These are phyloP conservation scores for Cephonodes hylas DNA, from an alignment of 2,888 invertebrate genomes.

Conservation along the genomic window DNA sequence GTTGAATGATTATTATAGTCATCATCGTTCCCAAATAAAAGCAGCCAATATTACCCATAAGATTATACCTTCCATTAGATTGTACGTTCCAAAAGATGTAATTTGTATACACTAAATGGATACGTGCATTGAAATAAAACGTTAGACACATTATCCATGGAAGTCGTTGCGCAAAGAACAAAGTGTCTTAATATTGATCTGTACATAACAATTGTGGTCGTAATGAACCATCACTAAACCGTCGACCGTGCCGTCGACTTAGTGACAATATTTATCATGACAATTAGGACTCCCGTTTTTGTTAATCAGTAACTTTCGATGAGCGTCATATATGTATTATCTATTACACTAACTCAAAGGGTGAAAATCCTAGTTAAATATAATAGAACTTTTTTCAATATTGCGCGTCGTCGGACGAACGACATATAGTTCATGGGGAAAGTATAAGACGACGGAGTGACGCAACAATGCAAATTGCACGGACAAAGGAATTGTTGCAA, in stretches of 20 bases:
- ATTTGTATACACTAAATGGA: slow-evolving; percentile 2
- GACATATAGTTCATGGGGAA: slow-evolving; percentile 69
- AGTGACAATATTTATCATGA: slow-evolving; percentile 27
- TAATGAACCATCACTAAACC: slow-evolving; percentile 7
- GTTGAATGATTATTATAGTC: background rate
- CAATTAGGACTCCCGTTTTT: slow-evolving; percentile 32
- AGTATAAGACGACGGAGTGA: slow-evolving; percentile 65
- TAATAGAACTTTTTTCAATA: slow-evolving; percentile 52
- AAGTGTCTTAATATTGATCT: slow-evolving; percentile 6
- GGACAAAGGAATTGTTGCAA: slow-evolving; percentile 73
- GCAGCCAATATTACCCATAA: background rate
- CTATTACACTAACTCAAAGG: background rate
- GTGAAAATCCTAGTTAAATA: slow-evolving; percentile 37
- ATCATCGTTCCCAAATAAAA: background rate
- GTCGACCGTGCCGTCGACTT: slow-evolving; percentile 23
- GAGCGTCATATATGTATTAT: slow-evolving; percentile 28
- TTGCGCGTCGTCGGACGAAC: slow-evolving; percentile 56
- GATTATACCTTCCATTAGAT: background rate
- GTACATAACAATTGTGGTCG: background rate
- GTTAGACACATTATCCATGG: background rate
- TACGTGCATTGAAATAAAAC: slow-evolving; percentile 2
- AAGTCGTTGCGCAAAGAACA: slow-evolving; percentile 4
- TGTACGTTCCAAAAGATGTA: background rate
- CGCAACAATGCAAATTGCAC: slow-evolving; percentile 74
- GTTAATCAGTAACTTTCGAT: slow-evolving; percentile 38